Evolutionary conservation across 2,888 invertebrate genomes (phyloP), one percentile per base, ranked within the genome.

Genomic region (Mythimna vitellina): DNA sequence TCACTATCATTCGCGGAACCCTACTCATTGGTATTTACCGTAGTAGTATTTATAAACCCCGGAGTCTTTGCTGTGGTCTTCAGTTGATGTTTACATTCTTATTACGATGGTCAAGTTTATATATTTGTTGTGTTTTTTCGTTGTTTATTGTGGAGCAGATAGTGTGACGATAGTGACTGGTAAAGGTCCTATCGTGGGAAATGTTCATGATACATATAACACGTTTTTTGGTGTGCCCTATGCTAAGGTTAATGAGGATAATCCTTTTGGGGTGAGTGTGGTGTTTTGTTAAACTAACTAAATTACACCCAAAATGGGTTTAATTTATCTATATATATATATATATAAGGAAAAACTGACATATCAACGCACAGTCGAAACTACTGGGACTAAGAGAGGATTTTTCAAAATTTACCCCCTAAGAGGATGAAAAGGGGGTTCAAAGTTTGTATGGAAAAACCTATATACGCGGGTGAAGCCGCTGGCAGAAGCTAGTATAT

Each of bases 171-270:
- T 93, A n/a, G 68, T 78, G 0, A 91, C 90, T 0, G 80, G 78
- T 8, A 88, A 83, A 35, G 93, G 93, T 1, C 64, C 80, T 6
- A 83, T 93, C 1, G 68, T 82, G 5, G 93, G 93, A 0, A 74
- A 88, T 10, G 75, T 62, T 29, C 88, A 89, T 69, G 90, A 90
- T 0, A 86, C 87, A 10, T 93, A 91, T 62, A 85, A 85, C 7
- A 91, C 92, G 51, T 95, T 89, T 70, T 88, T 93, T 69, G 94
- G 95, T 8, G 88, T 95, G 42, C 95, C 95, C 0, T 95, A 91
- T 73, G 94, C 92, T 9, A 86, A 80, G 67, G 92, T 95, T 0
- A 82, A 93, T 42, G 82, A 88, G 51, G 67, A 78, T 0, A 91
- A 93, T 69, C 92, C 93, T 20, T 95, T 95, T 86, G 93, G 93